Conservation (phyloP, 2,113 vertebrate genomes). For the Vulpes ferrilata region DNA sequence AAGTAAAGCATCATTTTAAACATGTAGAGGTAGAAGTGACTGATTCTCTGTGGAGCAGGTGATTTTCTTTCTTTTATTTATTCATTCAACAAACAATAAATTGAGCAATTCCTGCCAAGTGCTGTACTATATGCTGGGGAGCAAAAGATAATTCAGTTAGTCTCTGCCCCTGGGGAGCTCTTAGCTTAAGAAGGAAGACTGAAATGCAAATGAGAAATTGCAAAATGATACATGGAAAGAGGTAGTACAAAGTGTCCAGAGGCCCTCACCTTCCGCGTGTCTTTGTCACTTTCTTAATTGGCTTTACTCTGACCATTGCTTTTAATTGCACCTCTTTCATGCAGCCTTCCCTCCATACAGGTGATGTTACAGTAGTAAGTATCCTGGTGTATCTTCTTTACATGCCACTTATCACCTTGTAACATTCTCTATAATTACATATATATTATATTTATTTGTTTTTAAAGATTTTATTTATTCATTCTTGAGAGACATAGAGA, state of each 20-base stretch:
- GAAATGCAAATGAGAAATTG: background rate
- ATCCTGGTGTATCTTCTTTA: background rate
- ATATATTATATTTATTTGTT: background rate
- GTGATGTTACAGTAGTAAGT: background rate
- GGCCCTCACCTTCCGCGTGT: background rate
- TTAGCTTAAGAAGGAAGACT: background rate
- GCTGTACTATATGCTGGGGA: background rate
- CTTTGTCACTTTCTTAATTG: background rate
- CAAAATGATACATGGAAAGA: background rate
- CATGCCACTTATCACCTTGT: background rate
- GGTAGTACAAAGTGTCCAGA: background rate
- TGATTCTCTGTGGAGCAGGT: background rate
- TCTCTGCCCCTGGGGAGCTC: background rate
- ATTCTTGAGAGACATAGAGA: no score
- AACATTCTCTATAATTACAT: background rate
- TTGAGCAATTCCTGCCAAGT: background rate
- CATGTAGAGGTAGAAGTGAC: background rate
- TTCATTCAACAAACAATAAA: background rate
- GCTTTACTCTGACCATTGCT: background rate
- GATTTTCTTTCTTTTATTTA: constrained; percentile 1
- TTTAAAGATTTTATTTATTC: no score
- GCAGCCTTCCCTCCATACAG: background rate
- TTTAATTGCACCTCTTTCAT: background rate
- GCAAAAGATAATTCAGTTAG: background rate
- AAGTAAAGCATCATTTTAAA: background rate